Base-by-base conservation (phyloP, 2,888 invertebrate species). In the Trichogramma evanescens region DNA sequence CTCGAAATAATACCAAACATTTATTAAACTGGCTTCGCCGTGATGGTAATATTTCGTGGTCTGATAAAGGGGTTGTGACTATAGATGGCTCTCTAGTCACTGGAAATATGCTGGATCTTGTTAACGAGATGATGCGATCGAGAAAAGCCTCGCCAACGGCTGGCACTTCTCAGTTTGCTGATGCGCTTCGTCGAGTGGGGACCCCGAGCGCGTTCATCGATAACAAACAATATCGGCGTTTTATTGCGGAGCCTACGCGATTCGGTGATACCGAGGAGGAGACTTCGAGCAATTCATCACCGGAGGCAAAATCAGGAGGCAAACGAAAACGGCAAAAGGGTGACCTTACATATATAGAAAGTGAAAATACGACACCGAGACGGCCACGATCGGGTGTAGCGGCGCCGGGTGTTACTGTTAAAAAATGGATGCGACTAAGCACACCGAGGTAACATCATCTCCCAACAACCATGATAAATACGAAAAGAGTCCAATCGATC, bases 81-180 rank as follows among this genome's bases (percentile, higher is more conserved):
- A 49, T 59, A 8, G 9, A 51, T 8, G 59, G 61, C 1, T 8
- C 7, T 9, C 3, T 39, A 4, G 44, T 59, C n/a, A 26, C 38
- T 10, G 50, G 49, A 3, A 50, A 50, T 4, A 62, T 59, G 7
- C 59, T 64, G 40, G 51, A 59, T 42, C 56, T 59, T 49, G 54
- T 64, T 43, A 63, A 63, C 42, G 63, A 61, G 5, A 39, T 53
- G 1, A 63, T 61, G 50, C 26, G 51, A 40, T 10, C n/a, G 2
- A 49, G 56, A 54, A 59, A 59, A 53, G 39, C 13, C 0, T 5
- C 51, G 2, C 50, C 50, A 8, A 45, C 54, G 6, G 9, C 41
- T 4, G 58, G 61, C 4, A 39, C 50, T 7, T n/a, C 26, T 7
- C 54, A 51, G 39, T 61, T 61, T 58, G 50, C 58, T 4, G 50